Percentiles rank a stretch among this genome's conserved stretches.
These are phyloP conservation scores for Steinernema carpocapsae DNA, from an alignment of 2,888 invertebrate species.

Conservation along the genomic window DNA sequence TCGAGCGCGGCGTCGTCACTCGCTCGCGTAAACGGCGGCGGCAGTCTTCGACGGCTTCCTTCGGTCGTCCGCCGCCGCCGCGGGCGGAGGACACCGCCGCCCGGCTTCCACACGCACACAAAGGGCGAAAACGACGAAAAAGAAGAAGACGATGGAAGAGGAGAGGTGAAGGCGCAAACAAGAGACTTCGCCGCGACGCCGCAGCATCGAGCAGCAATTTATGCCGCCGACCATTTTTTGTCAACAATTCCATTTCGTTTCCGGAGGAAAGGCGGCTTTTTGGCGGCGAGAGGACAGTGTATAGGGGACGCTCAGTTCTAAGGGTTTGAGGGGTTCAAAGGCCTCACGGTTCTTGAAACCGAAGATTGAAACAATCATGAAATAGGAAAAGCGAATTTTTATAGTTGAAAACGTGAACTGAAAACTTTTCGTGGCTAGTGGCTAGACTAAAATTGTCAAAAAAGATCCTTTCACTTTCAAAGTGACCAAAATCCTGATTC, in stretches of 20 bases:
- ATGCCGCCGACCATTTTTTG: slow-evolving; percentile 25
- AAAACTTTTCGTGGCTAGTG: too few species aligned
- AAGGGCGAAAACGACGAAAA: background rate
- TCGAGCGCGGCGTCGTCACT: slow-evolving; percentile 9
- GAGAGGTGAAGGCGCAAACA: slow-evolving; percentile 32
- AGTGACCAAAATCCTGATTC: too few species aligned
- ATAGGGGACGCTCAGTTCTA: too few species aligned
- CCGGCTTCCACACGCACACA: background rate
- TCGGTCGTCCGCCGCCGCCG: background rate
- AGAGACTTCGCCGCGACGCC: background rate
- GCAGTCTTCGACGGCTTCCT: background rate
- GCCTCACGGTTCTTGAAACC: too few species aligned
- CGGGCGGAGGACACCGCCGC: background rate
- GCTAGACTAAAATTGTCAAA: too few species aligned
- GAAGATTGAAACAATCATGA: too few species aligned
- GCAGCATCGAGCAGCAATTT: background rate
- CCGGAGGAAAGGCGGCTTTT: background rate
- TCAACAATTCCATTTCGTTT: background rate
- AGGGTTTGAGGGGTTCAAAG: too few species aligned
- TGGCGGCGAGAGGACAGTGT: too few species aligned
- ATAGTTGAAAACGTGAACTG: too few species aligned
- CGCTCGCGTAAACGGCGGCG: slow-evolving; percentile 2
- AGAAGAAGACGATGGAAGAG: too few species aligned
- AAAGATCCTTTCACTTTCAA: too few species aligned
- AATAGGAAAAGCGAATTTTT: too few species aligned